Evolutionary conservation across 2,888 invertebrate species (phyloP).

Genomic region (Caenorhabditis zanzibari): DNA sequence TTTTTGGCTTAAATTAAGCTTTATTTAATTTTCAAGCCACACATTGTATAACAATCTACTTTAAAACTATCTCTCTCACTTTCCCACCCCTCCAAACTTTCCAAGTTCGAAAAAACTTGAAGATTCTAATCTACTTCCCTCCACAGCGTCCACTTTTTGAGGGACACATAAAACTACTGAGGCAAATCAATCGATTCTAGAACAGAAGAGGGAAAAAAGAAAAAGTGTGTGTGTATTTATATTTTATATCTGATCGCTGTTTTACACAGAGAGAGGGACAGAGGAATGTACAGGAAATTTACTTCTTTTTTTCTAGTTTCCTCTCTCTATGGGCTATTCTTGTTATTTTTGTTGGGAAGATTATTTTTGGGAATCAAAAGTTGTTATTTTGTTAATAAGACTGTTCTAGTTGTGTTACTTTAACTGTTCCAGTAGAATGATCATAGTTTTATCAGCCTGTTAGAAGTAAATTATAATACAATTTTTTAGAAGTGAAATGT

Average conservation of each 20-base stretch:
- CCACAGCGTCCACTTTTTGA: not conserved
- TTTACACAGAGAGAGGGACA: not conserved
- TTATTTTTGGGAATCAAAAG: too few species aligned
- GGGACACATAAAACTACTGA: not conserved
- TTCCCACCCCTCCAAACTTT: too few species aligned
- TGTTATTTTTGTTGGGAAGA: too few species aligned
- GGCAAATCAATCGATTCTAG: not conserved
- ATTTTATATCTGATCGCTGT: constrained; percentile 2
- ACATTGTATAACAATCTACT: too few species aligned
- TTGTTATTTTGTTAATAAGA: not conserved
- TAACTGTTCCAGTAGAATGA: not conserved
- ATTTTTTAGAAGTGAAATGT: too few species aligned
- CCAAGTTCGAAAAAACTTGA: too few species aligned
- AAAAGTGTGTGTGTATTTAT: not conserved
- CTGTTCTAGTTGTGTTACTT: not conserved
- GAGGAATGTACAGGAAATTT: not conserved
- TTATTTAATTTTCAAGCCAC: too few species aligned
- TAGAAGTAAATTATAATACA: too few species aligned
- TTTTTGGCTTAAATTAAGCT: too few species aligned
- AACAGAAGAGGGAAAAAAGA: not conserved
- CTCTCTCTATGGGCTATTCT: not conserved
- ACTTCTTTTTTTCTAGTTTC: not conserved
- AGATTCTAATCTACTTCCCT: not conserved
- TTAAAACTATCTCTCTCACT: too few species aligned
- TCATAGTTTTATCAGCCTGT: not conserved